Evolutionary conservation across 2,888 invertebrate genomes (phyloP).

Genomic region (Catocala nupta): DNA sequence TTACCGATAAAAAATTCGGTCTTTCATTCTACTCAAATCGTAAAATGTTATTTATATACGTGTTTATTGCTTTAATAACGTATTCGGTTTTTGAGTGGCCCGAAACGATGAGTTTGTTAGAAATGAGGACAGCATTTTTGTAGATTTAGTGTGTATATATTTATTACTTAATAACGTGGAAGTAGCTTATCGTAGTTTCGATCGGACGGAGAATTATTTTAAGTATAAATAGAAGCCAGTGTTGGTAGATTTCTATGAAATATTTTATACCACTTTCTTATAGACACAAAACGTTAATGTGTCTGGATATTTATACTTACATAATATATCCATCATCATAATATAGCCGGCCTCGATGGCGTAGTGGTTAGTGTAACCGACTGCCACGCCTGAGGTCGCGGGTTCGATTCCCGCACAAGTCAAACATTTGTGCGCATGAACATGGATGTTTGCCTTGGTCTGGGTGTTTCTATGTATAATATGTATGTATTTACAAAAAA

Average conservation of each 20-base stretch:
- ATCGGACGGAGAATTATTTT: slow-evolving; percentile 36
- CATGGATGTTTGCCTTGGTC: too few species aligned
- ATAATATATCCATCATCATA: too few species aligned
- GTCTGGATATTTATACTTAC: too few species aligned
- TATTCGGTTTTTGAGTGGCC: slow-evolving; percentile 36
- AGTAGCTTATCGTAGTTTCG: slow-evolving; percentile 40
- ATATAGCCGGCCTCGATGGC: too few species aligned
- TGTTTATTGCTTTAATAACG: slow-evolving; percentile 57
- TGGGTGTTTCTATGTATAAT: too few species aligned
- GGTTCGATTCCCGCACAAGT: too few species aligned
- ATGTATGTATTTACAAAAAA: too few species aligned
- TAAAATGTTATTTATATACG: slow-evolving; percentile 64
- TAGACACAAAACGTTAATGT: not conserved
- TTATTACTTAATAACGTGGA: slow-evolving; percentile 46
- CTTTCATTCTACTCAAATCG: slow-evolving; percentile 48
- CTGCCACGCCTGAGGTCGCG: too few species aligned
- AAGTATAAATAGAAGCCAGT: slow-evolving; percentile 13
- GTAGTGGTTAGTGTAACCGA: too few species aligned
- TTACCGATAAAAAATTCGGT: slow-evolving; percentile 63
- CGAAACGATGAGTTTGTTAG: slow-evolving; percentile 43
- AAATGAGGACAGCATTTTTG: slow-evolving; percentile 34
- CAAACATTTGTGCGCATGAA: too few species aligned
- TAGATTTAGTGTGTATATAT: slow-evolving; percentile 44
- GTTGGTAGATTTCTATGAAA: slow-evolving; percentile 16
- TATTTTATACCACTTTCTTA: slow-evolving; percentile 4